Percentiles rank a stretch among this genome's conserved stretches.
phyloP scores from a whole-genome alignment of 2,797 vertebrate genomes.

The Hydrolagus colliei region DNA sequence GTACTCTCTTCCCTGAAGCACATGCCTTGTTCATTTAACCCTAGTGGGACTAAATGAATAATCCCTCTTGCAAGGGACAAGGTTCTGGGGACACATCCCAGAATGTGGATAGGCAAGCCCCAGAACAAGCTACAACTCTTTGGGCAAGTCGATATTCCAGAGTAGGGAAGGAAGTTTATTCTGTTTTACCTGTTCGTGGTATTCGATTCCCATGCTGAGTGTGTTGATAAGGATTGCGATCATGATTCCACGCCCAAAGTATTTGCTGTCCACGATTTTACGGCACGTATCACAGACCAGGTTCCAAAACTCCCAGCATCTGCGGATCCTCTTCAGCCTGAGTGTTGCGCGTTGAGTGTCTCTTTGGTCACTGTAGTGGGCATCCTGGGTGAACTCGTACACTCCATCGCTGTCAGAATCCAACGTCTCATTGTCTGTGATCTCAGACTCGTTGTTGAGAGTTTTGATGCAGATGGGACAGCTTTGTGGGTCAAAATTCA shows the following conservation, averaged over 20 bases:
- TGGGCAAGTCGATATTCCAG: background rate
- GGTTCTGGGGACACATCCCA: no score
- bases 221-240: slow-evolving; percentile 84
- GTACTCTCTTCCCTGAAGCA: no score
- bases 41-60: no score
- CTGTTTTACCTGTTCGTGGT: slow-evolving; percentile 74
- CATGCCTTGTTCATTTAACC: no score
- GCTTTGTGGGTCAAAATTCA: slow-evolving; percentile 69
- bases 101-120: no score
- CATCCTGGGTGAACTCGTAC: slow-evolving; percentile 84
- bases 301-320: slow-evolving; percentile 74
- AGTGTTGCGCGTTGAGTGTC: slow-evolving; percentile 61
- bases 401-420: slow-evolving; percentile 87
- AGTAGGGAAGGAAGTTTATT: background rate
- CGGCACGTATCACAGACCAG: slow-evolving; percentile 82
- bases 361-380: slow-evolving; percentile 62
- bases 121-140: no score
- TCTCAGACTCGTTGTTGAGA: slow-evolving; percentile 62
- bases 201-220: slow-evolving; percentile 83
- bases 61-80: no score
- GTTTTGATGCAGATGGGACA: slow-evolving; percentile 82
- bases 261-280: slow-evolving; percentile 85
- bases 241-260: slow-evolving; percentile 82
- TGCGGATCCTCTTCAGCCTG: slow-evolving; percentile 41
- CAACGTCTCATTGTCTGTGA: slow-evolving; percentile 60